These are phyloP conservation scores for Halictus quadricinctus DNA, from an alignment of 2,888 invertebrate species.

Conservation along the genomic window DNA sequence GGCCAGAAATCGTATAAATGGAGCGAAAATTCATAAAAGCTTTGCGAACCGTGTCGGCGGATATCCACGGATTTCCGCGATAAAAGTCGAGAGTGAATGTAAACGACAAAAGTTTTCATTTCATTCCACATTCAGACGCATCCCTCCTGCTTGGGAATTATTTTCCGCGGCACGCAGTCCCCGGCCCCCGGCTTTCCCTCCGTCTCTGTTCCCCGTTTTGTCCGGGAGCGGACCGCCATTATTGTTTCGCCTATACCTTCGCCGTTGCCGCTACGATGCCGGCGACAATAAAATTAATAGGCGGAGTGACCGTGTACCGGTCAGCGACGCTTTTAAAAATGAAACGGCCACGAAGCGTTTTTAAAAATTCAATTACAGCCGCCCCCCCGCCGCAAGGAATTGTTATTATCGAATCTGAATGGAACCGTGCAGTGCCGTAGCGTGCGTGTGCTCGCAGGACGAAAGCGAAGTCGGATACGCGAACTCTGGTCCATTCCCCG, in stretches of 20 bases:
- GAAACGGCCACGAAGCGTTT: conserved; percentile 2
- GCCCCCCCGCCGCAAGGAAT: conserved; percentile 4
- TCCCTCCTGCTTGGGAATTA: conserved; percentile 36
- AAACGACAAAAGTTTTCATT: conserved; percentile 63
- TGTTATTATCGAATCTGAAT: conserved; percentile 43
- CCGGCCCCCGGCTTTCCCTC: neutral
- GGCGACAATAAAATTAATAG: conserved; percentile 20
- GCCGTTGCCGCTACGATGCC: neutral
- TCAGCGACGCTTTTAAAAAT: conserved; percentile 1
- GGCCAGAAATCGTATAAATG: conserved; percentile 37
- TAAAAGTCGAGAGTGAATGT: conserved; percentile 51
- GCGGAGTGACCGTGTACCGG: neutral
- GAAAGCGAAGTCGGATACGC: neutral
- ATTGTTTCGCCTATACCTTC: neutral
- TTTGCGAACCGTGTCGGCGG: conserved; percentile 26
- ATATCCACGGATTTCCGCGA: conserved; percentile 53
- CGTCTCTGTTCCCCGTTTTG: neutral
- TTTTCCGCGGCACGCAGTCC: conserved; percentile 14
- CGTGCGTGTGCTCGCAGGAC: neutral
- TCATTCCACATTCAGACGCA: conserved; percentile 54
- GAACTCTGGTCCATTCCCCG: neutral
- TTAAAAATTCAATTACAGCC: conserved; percentile 47
- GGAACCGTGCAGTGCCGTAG: conserved; percentile 7
- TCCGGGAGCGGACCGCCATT: neutral
- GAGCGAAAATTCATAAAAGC: conserved; percentile 50